Percentiles rank a stretch among this genome's conserved stretches.
phyloP scores from a whole-genome alignment of 2,888 invertebrate species.

The Callyntrura sp. region DNA sequence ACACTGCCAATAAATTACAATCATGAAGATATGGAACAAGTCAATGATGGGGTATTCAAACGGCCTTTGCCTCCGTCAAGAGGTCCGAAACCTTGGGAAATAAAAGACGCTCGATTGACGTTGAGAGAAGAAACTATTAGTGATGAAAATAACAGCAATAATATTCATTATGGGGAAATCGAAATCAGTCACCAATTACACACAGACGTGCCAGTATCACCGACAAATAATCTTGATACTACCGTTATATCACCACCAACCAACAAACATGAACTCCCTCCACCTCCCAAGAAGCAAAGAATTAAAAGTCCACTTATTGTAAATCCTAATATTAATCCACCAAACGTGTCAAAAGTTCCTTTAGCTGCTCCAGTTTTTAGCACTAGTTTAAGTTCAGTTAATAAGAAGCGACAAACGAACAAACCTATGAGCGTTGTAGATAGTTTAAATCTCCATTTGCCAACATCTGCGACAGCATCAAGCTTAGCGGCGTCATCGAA shows the following conservation, averaged over 20 bases:
- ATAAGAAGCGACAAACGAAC: constrained; percentile 77
- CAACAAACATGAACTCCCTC: constrained; percentile 56
- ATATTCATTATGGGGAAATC: constrained; percentile 2
- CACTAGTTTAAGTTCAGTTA: constrained; percentile 80
- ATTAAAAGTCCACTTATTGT: constrained; percentile 75
- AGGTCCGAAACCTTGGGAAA: constrained; percentile 71
- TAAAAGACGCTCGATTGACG: constrained; percentile 63
- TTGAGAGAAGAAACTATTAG: constrained; percentile 34
- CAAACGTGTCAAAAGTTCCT: constrained; percentile 68
- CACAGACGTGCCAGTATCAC: background rate
- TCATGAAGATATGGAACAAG: constrained; percentile 72
- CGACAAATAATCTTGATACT: background rate
- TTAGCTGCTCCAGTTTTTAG: constrained; percentile 81
- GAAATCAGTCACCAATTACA: constrained; percentile 1
- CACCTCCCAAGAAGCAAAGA: constrained; percentile 70
- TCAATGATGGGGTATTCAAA: constrained; percentile 74
- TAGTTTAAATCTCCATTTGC: constrained; percentile 79
- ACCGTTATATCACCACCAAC: constrained; percentile 6
- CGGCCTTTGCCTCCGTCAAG: constrained; percentile 69
- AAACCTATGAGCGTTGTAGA: constrained; percentile 79
- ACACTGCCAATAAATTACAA: constrained; percentile 59
- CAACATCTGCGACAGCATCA: constrained; percentile 78
- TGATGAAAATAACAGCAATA: constrained; percentile 66
- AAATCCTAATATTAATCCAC: constrained; percentile 62
- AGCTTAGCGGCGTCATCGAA: constrained; percentile 80